Evolutionary conservation across 1,140 invertebrate genomes (phyloP).

Genomic region (Drosophila sulfurigaster): DNA sequence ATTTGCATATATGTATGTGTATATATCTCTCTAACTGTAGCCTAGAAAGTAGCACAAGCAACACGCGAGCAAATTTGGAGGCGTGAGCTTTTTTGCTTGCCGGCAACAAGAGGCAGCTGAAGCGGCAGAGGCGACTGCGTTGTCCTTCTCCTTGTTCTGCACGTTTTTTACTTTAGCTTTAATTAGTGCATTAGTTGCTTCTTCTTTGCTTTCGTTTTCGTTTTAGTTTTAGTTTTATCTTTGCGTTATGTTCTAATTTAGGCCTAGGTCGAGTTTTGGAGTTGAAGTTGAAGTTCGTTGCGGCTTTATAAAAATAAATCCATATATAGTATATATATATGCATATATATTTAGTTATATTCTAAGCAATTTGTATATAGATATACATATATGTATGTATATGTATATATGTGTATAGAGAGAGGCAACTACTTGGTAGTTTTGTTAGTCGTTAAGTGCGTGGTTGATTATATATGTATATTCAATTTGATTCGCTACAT

Average conservation of each 20-base stretch:
- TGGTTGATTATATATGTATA: conserved; percentile 36
- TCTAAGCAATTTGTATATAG: conserved; percentile 75
- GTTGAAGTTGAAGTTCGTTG: conserved; percentile 46
- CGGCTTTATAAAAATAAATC: conserved; percentile 80
- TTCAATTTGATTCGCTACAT: conserved; percentile 72
- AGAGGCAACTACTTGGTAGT: conserved; percentile 82
- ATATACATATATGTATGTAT: conserved; percentile 59
- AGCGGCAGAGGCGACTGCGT: conserved; percentile 13
- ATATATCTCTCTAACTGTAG: conserved; percentile 41
- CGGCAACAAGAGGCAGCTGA: conserved; percentile 3
- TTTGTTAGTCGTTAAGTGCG: conserved; percentile 72
- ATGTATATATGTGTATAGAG: conserved; percentile 65
- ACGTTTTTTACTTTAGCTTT: conserved; percentile 49
- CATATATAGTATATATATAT: conserved; percentile 63
- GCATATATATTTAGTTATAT: conserved; percentile 50
- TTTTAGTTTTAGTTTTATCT: background rate
- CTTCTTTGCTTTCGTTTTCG: conserved; percentile 19
- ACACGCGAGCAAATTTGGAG: conserved; percentile 50
- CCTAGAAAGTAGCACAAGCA: conserved; percentile 58
- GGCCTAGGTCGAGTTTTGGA: conserved; percentile 50
- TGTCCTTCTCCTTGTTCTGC: conserved; percentile 28
- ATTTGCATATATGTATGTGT: conserved; percentile 31
- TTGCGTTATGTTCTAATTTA: conserved; percentile 48
- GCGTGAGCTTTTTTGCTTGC: conserved; percentile 23
- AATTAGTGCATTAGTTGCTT: conserved; percentile 67